Conservation (phyloP, 2,888 invertebrate genomes). For the Syritta pipiens region DNA sequence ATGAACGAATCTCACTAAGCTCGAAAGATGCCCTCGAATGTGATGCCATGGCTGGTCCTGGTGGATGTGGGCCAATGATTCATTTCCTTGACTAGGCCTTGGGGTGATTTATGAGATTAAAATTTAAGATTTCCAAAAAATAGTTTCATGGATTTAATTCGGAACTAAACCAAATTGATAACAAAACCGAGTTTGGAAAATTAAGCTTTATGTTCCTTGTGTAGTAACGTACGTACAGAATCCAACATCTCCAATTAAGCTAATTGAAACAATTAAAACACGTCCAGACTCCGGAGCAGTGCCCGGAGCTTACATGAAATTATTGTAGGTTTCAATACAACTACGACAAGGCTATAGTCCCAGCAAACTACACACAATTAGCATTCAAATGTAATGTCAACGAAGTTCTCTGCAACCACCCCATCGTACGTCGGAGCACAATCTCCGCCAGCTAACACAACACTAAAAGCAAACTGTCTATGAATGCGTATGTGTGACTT, state of each 20-base stretch:
- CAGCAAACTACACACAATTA: conserved; percentile 23
- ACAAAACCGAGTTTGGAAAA: too few relatives aligned
- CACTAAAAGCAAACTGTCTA: conserved; percentile 38
- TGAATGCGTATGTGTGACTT: conserved; percentile 31
- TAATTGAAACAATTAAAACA: conserved; percentile 41
- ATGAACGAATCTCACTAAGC: too few relatives aligned
- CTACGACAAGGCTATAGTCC: background rate
- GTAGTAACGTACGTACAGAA: background rate
- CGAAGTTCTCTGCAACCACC: conserved; percentile 11
- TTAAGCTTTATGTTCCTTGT: background rate
- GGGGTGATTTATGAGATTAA: too few relatives aligned
- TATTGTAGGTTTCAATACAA: background rate
- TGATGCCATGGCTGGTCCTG: too few relatives aligned
- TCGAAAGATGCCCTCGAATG: too few relatives aligned
- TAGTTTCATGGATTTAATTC: too few relatives aligned
- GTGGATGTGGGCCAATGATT: too few relatives aligned
- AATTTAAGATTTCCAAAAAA: too few relatives aligned
- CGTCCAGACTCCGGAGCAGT: background rate
- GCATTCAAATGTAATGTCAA: conserved; percentile 43
- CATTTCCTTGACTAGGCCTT: too few relatives aligned
- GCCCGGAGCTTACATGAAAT: background rate
- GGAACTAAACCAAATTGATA: conserved; percentile 2
- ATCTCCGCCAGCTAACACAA: background rate
- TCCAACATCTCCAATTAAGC: conserved; percentile 40
- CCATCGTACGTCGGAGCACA: conserved; percentile 11